These are phyloP conservation scores for Salmo trutta DNA, from an alignment of 2,797 vertebrate genomes.

Conservation along the genomic window DNA sequence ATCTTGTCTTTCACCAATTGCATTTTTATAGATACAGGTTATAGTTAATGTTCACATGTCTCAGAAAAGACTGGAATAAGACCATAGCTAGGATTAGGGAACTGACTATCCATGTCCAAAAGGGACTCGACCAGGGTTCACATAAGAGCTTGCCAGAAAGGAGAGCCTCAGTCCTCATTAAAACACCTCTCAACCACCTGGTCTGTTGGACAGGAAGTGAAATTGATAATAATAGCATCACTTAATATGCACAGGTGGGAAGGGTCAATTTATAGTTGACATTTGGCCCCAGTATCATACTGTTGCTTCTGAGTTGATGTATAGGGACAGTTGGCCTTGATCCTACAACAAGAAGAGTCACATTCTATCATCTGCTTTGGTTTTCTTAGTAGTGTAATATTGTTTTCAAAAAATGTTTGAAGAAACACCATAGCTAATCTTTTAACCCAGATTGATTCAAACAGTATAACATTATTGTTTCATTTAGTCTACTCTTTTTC, in stretches of 20 bases:
- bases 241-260: conserved; percentile 6
- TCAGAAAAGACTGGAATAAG: not conserved
- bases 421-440: not conserved
- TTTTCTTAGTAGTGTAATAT: no score
- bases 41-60: not conserved
- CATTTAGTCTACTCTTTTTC: conserved; percentile 28
- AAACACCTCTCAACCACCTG: conserved; percentile 25
- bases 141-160: conserved; percentile 11
- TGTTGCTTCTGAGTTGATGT: not conserved
- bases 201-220: conserved; percentile 12
- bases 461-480: not conserved
- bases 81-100: not conserved
- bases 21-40: no score
- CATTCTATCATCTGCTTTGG: no score
- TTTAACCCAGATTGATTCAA: not conserved
- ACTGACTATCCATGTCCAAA: not conserved
- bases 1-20: no score
- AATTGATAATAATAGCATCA: conserved; percentile 31
- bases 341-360: no score
- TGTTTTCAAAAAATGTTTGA: not conserved
- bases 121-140: not conserved
- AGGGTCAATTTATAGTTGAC: not conserved
- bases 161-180: conserved; percentile 23
- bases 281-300: not conserved
- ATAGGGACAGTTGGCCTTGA: not conserved